A percentile compares a stretch with the other conserved stretches of the same genome.
Evolutionary conservation across 2,888 invertebrate genomes (phyloP).

Genomic region (Linnaemya vulpina): DNA sequence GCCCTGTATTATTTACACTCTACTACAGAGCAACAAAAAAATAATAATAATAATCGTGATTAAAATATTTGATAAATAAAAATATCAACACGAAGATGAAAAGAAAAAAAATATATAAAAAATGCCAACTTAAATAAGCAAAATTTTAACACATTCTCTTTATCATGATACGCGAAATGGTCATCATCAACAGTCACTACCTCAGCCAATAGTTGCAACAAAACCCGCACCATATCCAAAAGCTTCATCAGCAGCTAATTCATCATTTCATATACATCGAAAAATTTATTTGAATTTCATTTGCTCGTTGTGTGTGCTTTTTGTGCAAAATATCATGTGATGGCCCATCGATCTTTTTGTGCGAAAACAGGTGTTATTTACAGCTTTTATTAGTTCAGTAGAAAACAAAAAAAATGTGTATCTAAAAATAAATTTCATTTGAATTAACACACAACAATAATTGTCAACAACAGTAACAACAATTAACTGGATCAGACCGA

Average conservation of each 20-base stretch:
- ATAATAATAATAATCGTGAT: no score
- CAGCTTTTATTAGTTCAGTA: conserved; percentile 51
- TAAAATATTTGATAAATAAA: conserved; percentile 50
- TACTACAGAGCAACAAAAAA: conserved; percentile 44
- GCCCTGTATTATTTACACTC: conserved; percentile 10
- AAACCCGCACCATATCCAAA: not conserved
- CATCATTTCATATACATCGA: conserved; percentile 25
- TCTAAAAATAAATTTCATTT: conserved; percentile 25
- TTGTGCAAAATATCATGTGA: conserved; percentile 65
- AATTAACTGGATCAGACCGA: not conserved
- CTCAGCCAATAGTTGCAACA: not conserved
- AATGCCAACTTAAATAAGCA: conserved; percentile 6
- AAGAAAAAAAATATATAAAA: not conserved
- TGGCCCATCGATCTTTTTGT: conserved; percentile 22
- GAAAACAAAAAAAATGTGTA: conserved; percentile 3
- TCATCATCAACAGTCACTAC: not conserved
- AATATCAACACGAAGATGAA: conserved; percentile 16
- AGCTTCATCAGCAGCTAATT: not conserved
- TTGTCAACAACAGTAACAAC: conserved; percentile 15
- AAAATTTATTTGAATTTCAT: conserved; percentile 26
- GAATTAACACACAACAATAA: conserved; percentile 24
- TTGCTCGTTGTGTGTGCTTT: conserved; percentile 21
- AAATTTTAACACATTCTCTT: conserved; percentile 25
- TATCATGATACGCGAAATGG: not conserved
- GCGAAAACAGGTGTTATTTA: conserved; percentile 66